Conservation (phyloP, 2,888 invertebrate species). For the Salpingus planirostris region DNA sequence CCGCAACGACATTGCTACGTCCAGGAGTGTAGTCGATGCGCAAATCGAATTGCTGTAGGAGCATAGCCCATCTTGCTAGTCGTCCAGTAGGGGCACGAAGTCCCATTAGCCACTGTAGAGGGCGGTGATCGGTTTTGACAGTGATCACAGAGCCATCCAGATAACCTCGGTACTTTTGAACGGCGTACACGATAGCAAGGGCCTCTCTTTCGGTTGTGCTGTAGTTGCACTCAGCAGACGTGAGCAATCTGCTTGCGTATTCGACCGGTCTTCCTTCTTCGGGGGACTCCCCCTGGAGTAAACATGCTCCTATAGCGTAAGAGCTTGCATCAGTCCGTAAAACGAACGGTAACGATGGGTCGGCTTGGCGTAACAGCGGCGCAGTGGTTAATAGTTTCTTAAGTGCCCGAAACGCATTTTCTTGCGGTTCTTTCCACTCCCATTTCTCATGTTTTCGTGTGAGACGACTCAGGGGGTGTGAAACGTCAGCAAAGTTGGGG, state of each 20-base stretch:
- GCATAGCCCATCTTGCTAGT: conserved; percentile 39
- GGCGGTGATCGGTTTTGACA: conserved; percentile 38
- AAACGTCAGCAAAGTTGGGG: conserved; percentile 6
- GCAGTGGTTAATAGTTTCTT: conserved; percentile 12
- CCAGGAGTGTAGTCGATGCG: conserved; percentile 12
- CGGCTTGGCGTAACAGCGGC: conserved; percentile 19
- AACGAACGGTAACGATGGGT: conserved; percentile 15
- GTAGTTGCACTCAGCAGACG: background rate
- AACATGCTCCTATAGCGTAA: conserved; percentile 1
- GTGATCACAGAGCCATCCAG: background rate
- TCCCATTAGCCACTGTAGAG: conserved; percentile 40
- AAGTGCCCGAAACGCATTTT: background rate
- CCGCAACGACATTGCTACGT: conserved; percentile 12
- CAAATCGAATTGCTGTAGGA: conserved; percentile 32
- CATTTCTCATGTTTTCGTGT: background rate
- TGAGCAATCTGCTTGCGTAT: background rate
- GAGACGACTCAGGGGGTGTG: background rate
- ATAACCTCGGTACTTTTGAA: background rate
- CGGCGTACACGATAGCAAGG: background rate
- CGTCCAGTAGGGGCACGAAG: conserved; percentile 37
- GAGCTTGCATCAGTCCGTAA: conserved; percentile 2
- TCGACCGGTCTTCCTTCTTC: conserved; percentile 1
- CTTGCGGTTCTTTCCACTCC: background rate
- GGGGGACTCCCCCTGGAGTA: conserved; percentile 1
- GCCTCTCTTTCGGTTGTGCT: background rate